These are phyloP conservation scores for Stenchaetothrips biformis DNA, from an alignment of 2,888 invertebrate genomes.

Conservation along the genomic window DNA sequence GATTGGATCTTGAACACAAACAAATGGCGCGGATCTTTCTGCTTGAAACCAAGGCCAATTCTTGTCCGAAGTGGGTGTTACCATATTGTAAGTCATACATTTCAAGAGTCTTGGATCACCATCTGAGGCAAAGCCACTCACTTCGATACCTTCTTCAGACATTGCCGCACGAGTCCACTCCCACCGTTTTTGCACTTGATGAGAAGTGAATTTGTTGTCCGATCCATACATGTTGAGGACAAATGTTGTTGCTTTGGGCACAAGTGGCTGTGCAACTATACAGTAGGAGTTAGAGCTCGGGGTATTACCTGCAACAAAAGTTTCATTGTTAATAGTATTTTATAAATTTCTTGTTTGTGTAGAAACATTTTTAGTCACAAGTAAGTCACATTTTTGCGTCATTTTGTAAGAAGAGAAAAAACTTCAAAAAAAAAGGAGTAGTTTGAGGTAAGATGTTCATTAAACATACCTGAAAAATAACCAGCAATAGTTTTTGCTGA, in stretches of 20 bases:
- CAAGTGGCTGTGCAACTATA: constrained; percentile 35
- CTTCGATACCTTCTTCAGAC: constrained; percentile 32
- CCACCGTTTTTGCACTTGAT: constrained; percentile 34
- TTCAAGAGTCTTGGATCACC: constrained; percentile 37
- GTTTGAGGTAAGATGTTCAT: too few species aligned
- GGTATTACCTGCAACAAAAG: constrained; percentile 26
- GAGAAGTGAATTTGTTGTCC: constrained; percentile 33
- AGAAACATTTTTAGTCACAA: too few species aligned
- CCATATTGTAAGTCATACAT: constrained; percentile 34
- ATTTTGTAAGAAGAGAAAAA: too few species aligned
- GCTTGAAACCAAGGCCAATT: background rate
- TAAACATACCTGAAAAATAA: too few species aligned
- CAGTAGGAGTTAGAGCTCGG: constrained; percentile 33
- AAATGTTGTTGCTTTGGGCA: constrained; percentile 34
- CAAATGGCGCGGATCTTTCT: background rate
- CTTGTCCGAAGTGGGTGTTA: background rate
- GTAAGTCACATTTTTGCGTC: too few species aligned
- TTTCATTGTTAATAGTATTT: too few species aligned
- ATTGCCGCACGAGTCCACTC: constrained; percentile 30
- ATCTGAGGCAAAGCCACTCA: constrained; percentile 36
- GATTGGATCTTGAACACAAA: constrained; percentile 32
- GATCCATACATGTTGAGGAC: constrained; percentile 34
- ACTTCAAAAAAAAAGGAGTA: too few species aligned
- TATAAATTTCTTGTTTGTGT: too few species aligned
- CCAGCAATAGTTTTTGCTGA: constrained; percentile 31